Evolutionary conservation across 2,888 invertebrate species (phyloP), one percentile per base, ranked within the genome.

Genomic region (Macrosiphum euphorbiae): DNA sequence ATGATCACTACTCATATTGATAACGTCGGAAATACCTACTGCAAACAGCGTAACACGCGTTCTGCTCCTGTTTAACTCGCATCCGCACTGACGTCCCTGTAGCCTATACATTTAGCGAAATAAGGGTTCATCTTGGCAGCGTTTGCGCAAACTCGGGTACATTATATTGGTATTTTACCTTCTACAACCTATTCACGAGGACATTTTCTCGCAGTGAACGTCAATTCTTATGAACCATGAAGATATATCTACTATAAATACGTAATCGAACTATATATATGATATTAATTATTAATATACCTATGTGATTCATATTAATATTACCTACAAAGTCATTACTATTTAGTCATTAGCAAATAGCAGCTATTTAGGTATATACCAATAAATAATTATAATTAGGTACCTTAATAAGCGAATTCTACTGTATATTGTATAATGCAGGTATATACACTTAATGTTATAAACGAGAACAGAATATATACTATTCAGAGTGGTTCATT

Each of bases 101-200:
- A 47, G 11, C 5, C 26, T 28, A 55, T n/a, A 35, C 67, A 67
- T 67, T 67, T 20, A 67, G 67, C 47, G 44, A n/a, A 85, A 55
- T 24, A 44, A 91, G 55, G 91, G 91, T 85, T 85, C 52, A 28
- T 84, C 44, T 55, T 10, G 55, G 55, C 11, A 8, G 44, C 28
- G 86, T 58, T 86, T 61, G 91, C 91, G 91, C 91, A 91, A 24
- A 91, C 91, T 91, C 91, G 91, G 13, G 13, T 24, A 90, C n/a
- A 44, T 35, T 58, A 61, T 28, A 67, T 67, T 67, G n/a, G 50
- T 67, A 35, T 67, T 67, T 67, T 67, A 67, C 67, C 67, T 67
- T 67, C n/a, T 67, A n/a, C 35, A 67, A 67, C 67, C 67, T 67
- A 35, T 67, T 67, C 67, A 67, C 20, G 35, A 67, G 35, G 67